Base-by-base conservation (phyloP, 2,113 vertebrate genomes). In the Eolophus roseicapilla region DNA sequence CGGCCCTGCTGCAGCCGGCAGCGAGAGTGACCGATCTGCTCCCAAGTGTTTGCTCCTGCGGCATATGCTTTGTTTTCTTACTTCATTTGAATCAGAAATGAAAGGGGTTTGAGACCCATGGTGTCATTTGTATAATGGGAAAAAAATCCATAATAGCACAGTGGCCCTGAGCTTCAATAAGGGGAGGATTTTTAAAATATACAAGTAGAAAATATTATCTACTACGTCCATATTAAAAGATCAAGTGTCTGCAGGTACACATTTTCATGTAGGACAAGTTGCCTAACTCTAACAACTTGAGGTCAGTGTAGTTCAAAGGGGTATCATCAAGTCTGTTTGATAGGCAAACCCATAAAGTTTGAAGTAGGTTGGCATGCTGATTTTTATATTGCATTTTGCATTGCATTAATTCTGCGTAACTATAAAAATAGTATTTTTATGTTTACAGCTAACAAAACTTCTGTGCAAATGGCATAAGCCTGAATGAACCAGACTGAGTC, bases 21-120 rank as follows among this genome's bases (percentile, higher is more conserved):
- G 44, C 17, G 2, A 1, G 5, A 24, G 24, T 6, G 14, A 1
- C 3, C 6, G 37, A 5, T 3, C 25, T 13, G 73, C 27, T 1
- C 7, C 55, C 5, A 1, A 0, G 16, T 2, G 24, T 3, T 10
- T 14, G 8, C 44, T 7, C 15, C 23, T 24, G 17, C 11, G 71
- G 23, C 15, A 0, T 3, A 0, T 6, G 71, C 20, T 17, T 16
- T n/a, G 53, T 25, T 27, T 16, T 23, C 25, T 24, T 49, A 4
- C 20, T 16, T 37, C 13, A 0, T 15, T 35, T 13, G 24, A 33
- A 2, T 35, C 44, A 3, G 41, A 1, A 1, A 5, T 6, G 11
- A 7, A 44, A 25, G 33, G 7, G 11, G 3, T 46, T 67, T 28
- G 43, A 60, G 27, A 27, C 10, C 24, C 18, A 0, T 13, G 31